Evolutionary conservation across 2,113 vertebrate species (phyloP), one percentile per base, ranked within the genome.

Genomic region (Phodopus roborovskii): DNA sequence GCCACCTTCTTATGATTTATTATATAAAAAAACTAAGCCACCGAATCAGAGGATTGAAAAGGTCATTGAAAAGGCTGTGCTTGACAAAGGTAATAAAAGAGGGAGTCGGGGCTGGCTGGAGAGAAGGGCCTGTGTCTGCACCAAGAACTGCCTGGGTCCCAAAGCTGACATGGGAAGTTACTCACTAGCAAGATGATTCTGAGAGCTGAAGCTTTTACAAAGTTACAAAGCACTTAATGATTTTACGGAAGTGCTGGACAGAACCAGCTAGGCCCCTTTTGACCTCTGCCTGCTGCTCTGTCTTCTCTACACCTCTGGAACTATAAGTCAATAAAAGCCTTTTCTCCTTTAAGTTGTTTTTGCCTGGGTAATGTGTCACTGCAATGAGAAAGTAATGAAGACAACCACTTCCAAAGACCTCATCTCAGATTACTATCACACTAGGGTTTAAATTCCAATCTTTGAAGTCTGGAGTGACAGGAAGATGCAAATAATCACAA

Each of bases 71-170:
- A 1, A 19, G 71, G 50, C 48, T 13, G 22, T 28, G 1, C 5
- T 77, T 92, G 66, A 56, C 42, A 82, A 36, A 97, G 94, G 48
- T 17, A 90, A 94, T 93, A 95, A 95, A 94, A n/a, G 39, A 62
- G 28, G 60, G 71, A 64, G 16, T 24, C 4, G 5, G 20, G 17
- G 39, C 19, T 22, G 16, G 86, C 8, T 45, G 16, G 39, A 22
- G 19, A 28, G n/a, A 3, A 4, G 62, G 33, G 28, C 77, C 19
- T 4, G 2, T 2, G 13, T 70, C 48, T 48, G 30, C 58, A 15
- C 45, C 42, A 33, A 12, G 81, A 36, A 16, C 66, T 48, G 15
- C 39, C 20, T 1, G 73, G 2, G 28, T 84, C 42, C 62, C 53
- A 7, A 19, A 17, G 45, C 60, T 66, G 10, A 36, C 15, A 12